Percentiles rank a stretch among this genome's conserved stretches.
Evolutionary conservation across 1,140 invertebrate genomes (phyloP).

Genomic region (Conus betulinus): DNA sequence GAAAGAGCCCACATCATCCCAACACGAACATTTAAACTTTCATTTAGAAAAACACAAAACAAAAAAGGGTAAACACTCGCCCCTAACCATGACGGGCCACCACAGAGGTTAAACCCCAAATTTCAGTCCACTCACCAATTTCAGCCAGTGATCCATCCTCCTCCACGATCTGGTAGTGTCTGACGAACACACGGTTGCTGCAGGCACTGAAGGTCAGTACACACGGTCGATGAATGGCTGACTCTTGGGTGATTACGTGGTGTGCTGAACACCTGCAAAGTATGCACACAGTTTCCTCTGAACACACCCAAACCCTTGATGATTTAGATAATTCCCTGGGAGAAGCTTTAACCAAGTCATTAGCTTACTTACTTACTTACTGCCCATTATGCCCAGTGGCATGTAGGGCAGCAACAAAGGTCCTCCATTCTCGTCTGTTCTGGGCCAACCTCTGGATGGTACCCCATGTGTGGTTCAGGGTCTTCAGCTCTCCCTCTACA

Average conservation of each 20-base stretch:
- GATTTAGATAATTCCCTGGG: too few species aligned
- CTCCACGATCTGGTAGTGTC: slow-evolving; percentile 98
- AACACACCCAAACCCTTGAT: too few species aligned
- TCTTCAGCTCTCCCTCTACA: too few species aligned
- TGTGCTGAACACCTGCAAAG: slow-evolving; percentile 91
- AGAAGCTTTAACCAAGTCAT: too few species aligned
- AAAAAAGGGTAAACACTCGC: slow-evolving; percentile 5
- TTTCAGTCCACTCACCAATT: slow-evolving; percentile 81
- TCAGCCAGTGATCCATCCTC: slow-evolving; percentile 96
- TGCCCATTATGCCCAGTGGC: too few species aligned
- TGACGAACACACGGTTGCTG: slow-evolving; percentile 98
- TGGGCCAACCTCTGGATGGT: too few species aligned
- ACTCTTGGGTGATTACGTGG: slow-evolving; percentile 97
- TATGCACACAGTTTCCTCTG: neutral
- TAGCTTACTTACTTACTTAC: too few species aligned
- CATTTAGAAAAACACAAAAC: neutral
- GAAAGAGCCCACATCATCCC: neutral
- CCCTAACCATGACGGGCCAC: neutral
- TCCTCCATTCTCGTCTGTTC: too few species aligned
- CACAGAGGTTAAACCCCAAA: neutral
- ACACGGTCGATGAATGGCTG: slow-evolving; percentile 99
- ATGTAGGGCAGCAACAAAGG: too few species aligned
- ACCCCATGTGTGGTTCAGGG: too few species aligned
- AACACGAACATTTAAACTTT: slow-evolving; percentile 5
- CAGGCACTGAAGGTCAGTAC: slow-evolving; percentile 94